These are phyloP conservation scores for Zosterops borbonicus DNA, from an alignment of 2,113 vertebrate genomes.

Conservation along the genomic window DNA sequence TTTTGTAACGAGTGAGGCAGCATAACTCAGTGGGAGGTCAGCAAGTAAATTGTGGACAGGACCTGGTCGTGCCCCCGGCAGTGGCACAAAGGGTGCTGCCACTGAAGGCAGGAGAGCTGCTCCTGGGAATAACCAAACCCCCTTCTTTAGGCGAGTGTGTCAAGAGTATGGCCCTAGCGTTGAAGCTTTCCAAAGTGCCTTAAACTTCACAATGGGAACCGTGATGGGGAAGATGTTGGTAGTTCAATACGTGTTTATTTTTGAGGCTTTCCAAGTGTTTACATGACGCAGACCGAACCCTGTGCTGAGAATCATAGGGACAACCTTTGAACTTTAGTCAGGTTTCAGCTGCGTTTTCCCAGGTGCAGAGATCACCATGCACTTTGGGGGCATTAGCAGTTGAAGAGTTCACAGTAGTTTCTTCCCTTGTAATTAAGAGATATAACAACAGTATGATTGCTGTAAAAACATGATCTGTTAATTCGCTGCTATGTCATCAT, in stretches of 20 bases:
- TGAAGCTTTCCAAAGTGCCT: not conserved
- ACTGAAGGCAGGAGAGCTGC: not conserved
- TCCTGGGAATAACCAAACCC: not conserved
- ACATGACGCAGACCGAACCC: not conserved
- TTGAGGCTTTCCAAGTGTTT: not conserved
- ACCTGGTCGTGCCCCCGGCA: fast-evolving
- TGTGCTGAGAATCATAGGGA: not conserved
- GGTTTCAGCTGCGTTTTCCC: not conserved
- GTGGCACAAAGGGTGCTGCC: not conserved
- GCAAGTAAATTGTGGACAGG: not conserved
- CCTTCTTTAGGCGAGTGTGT: fast-evolving
- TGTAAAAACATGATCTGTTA: not conserved
- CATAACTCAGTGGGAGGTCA: not conserved
- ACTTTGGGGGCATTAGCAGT: not conserved
- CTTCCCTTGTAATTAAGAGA: not conserved
- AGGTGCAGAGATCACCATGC: not conserved
- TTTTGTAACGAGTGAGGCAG: not conserved
- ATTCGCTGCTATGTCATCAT: not conserved
- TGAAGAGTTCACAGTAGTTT: not conserved
- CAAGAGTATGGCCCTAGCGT: not conserved
- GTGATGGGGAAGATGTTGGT: not conserved
- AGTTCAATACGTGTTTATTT: not conserved
- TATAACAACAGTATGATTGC: not conserved
- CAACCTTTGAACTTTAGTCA: not conserved
- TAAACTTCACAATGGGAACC: not conserved